phyloP scores from a whole-genome alignment of 2,797 vertebrate species.

The Sebastes ruberrimus region DNA sequence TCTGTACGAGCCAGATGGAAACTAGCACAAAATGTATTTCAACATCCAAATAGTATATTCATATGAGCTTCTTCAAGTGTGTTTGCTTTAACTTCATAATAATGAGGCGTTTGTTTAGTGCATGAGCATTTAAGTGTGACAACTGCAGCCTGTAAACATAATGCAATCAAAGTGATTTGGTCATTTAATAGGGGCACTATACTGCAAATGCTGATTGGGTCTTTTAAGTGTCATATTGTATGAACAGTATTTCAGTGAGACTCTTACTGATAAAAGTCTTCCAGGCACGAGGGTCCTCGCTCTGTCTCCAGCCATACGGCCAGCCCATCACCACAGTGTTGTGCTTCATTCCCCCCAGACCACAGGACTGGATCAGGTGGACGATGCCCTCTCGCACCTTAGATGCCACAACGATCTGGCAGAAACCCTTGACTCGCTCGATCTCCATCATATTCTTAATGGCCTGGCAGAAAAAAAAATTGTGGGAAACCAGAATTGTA shows the following conservation, averaged over 20 bases:
- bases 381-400: slow-evolving; percentile 95
- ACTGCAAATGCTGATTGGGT: background rate
- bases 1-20: background rate
- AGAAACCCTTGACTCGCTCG: slow-evolving; percentile 98
- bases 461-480: slow-evolving; percentile 78
- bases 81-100: background rate
- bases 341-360: slow-evolving; percentile 97
- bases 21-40: background rate
- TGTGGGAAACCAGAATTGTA: background rate
- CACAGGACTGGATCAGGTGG: slow-evolving; percentile 97
- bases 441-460: slow-evolving; percentile 99
- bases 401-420: slow-evolving; percentile 93
- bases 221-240: background rate
- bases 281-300: slow-evolving; percentile 97
- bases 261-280: slow-evolving; percentile 97
- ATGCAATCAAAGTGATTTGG: background rate
- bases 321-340: slow-evolving; percentile 98
- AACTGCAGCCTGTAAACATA: background rate
- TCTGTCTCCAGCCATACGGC: slow-evolving; percentile 98
- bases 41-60: background rate
- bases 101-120: background rate
- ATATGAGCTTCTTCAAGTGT: background rate
- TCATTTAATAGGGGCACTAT: background rate
- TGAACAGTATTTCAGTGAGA: background rate
- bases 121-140: background rate